Percentiles rank a stretch among this genome's conserved stretches.
phyloP scores from a whole-genome alignment of 2,797 vertebrate genomes.

The Cyprinella venusta region DNA sequence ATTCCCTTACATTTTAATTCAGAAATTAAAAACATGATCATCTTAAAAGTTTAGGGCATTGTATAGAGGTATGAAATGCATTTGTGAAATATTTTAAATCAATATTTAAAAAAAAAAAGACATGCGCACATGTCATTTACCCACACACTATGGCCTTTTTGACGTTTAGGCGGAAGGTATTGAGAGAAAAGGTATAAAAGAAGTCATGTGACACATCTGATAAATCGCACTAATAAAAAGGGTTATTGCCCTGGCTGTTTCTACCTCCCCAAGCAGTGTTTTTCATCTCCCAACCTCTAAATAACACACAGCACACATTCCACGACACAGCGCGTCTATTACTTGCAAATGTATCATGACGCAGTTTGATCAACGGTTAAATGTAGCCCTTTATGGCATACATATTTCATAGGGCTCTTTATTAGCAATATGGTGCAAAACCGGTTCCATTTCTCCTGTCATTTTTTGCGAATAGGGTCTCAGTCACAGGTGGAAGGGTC shows the following conservation, averaged over 20 bases:
- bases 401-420: slow-evolving; percentile 51
- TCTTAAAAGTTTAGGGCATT: background rate
- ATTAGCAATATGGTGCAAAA: slow-evolving; percentile 31
- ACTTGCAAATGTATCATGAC: slow-evolving; percentile 32
- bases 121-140: background rate
- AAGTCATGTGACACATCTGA: slow-evolving; percentile 49
- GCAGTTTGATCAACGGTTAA: slow-evolving; percentile 43
- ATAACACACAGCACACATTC: slow-evolving; percentile 42
- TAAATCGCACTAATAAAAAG: slow-evolving; percentile 60
- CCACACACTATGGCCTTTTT: background rate
- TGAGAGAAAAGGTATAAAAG: slow-evolving; percentile 25
- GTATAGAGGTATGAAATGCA: background rate
- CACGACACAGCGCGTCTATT: slow-evolving; percentile 17
- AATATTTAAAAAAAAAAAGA: background rate
- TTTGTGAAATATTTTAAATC: background rate
- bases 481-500: slow-evolving; percentile 33
- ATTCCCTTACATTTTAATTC: background rate
- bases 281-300: slow-evolving; percentile 48
- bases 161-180: background rate
- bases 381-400: slow-evolving; percentile 41
- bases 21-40: background rate
- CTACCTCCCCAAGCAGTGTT: slow-evolving; percentile 46
- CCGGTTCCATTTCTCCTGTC: slow-evolving; percentile 2
- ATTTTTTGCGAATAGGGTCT: slow-evolving; percentile 10
- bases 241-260: slow-evolving; percentile 55